Evolutionary conservation across 2,797 vertebrate species (phyloP).

Genomic region (Pipistrellus pygmaeus): DNA sequence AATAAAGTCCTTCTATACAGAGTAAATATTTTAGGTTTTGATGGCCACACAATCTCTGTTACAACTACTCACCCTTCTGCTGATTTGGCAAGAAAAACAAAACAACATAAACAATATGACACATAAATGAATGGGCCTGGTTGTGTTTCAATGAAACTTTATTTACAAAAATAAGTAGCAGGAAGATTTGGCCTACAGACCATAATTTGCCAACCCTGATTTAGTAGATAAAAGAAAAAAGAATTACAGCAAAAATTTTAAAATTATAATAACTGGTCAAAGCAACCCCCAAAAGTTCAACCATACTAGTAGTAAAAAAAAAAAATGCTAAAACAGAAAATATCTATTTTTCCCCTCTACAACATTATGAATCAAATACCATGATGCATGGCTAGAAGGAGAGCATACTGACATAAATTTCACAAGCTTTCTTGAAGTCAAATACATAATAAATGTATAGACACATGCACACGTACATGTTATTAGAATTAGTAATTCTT

Average conservation of each 20-base stretch:
- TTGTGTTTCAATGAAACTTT: background rate
- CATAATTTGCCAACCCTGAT: background rate
- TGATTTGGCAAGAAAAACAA: background rate
- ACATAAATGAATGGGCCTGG: background rate
- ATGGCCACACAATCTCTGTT: background rate
- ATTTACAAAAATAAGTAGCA: background rate
- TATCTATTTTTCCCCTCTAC: background rate
- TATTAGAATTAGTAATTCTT: constrained; percentile 31
- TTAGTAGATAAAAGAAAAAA: background rate
- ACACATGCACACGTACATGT: background rate
- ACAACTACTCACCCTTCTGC: background rate
- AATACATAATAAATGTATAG: background rate
- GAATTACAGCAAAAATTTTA: background rate
- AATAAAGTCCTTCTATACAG: background rate
- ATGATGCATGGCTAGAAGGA: background rate
- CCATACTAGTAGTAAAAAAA: background rate
- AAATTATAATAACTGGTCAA: background rate
- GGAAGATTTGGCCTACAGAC: background rate
- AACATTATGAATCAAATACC: background rate
- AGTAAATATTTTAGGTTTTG: constrained; percentile 3
- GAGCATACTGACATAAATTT: background rate
- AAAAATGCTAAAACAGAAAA: background rate
- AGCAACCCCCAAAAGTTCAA: background rate
- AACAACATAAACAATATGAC: background rate
- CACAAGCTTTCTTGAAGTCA: constrained; percentile 8